Percentiles rank a stretch among this genome's conserved stretches.
These are phyloP conservation scores for Cyphomyrus plagiostoma DNA, from an alignment of 2,113 vertebrate species.

Conservation along the genomic window DNA sequence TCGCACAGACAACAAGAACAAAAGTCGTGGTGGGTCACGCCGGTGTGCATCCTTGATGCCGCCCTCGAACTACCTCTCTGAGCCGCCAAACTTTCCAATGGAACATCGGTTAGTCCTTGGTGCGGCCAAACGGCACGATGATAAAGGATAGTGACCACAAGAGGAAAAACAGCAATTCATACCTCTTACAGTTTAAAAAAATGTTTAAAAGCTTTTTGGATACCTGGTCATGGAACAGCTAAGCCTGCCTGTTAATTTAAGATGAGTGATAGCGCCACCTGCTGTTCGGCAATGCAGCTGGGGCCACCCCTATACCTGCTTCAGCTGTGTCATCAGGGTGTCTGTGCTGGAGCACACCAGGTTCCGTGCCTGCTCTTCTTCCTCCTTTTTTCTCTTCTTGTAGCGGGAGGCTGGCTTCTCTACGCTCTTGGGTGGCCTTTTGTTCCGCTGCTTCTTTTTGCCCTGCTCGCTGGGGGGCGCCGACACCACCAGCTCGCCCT, in stretches of 20 bases:
- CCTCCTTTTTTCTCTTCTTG: constrained; percentile 86
- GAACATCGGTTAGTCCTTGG: neutral
- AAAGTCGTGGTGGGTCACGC: neutral
- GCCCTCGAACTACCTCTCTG: neutral
- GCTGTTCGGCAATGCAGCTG: neutral
- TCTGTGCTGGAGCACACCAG: constrained; percentile 61
- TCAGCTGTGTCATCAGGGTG: constrained; percentile 68
- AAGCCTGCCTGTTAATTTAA: neutral
- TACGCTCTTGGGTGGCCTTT: constrained; percentile 60
- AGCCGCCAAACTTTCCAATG: neutral
- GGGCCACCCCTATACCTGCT: constrained; percentile 63
- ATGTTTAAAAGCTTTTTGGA: neutral
- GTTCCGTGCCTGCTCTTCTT: constrained; percentile 69
- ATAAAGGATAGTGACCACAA: neutral
- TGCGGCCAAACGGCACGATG: neutral
- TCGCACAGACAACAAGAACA: neutral
- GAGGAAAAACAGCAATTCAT: neutral
- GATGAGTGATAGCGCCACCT: neutral
- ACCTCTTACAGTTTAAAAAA: neutral
- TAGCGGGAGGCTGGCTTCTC: constrained; percentile 74
- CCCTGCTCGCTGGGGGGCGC: constrained; percentile 57
- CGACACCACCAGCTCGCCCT: constrained; percentile 52
- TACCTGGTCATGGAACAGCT: neutral
- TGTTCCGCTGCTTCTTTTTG: constrained; percentile 78
- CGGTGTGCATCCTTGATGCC: neutral